Conservation (phyloP, 2,888 invertebrate genomes). For the Dryocosmus kuriphilus region DNA sequence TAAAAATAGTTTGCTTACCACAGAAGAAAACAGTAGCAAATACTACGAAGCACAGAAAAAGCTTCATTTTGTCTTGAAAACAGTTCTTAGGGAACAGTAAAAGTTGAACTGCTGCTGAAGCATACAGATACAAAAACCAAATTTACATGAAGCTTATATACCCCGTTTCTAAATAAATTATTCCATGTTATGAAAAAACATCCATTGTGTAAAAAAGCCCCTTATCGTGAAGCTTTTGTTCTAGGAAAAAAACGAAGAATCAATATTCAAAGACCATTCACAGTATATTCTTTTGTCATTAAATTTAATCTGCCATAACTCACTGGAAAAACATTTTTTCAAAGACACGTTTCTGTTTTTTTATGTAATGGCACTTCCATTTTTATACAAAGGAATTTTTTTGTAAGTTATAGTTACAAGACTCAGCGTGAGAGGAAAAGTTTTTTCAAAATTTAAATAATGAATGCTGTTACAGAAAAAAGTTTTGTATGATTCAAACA, state of each 20-base stretch:
- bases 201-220: neutral
- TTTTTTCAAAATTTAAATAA: no score
- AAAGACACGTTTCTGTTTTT: no score
- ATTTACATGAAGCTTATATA: neutral
- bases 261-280: neutral
- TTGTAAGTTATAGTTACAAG: no score
- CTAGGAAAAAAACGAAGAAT: neutral
- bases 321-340: neutral
- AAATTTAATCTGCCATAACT: neutral
- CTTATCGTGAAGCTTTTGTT: neutral
- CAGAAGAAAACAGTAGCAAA: neutral
- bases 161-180: slow-evolving; percentile 2
- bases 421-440: no score
- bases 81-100: neutral
- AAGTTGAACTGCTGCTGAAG: neutral
- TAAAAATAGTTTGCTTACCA: neutral
- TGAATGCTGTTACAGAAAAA: no score
- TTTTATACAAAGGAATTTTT: no score
- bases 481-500: no score
- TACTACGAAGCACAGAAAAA: neutral
- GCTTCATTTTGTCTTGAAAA: neutral
- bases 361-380: no score
- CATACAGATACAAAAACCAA: neutral
- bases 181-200: neutral
- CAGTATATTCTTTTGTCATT: neutral